Percentiles rank a stretch among this genome's conserved stretches.
Conservation (phyloP, 2,888 invertebrate species). For the Rhamnusium bicolor region DNA sequence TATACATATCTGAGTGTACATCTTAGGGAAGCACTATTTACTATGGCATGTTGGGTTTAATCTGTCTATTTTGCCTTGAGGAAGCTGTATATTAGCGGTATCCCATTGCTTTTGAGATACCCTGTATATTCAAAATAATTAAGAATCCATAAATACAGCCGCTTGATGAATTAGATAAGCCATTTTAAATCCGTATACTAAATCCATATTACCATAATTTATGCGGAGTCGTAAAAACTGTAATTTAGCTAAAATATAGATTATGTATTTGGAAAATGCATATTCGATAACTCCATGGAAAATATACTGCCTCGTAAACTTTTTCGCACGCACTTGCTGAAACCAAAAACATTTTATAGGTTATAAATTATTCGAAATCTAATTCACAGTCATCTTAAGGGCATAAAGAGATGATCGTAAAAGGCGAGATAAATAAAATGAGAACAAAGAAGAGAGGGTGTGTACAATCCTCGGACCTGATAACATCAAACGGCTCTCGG, state of each 20-base stretch:
- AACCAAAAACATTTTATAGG: constrained; percentile 49
- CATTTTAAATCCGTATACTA: background rate
- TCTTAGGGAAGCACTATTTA: too few species aligned
- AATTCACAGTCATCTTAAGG: constrained; percentile 59
- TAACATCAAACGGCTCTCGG: constrained; percentile 63
- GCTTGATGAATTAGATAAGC: background rate
- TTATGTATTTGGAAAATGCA: constrained; percentile 21
- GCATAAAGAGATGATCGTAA: constrained; percentile 59
- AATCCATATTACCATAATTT: background rate
- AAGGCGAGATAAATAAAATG: constrained; percentile 59
- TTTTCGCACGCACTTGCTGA: constrained; percentile 16
- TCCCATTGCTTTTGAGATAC: too few species aligned
- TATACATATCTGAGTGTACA: too few species aligned
- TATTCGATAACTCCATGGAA: background rate
- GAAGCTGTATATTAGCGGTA: too few species aligned
- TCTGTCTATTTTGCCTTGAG: too few species aligned
- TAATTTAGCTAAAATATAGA: background rate
- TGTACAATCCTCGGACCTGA: constrained; percentile 63
- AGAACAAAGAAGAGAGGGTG: constrained; percentile 62
- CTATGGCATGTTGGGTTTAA: too few species aligned
- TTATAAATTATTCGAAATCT: constrained; percentile 58
- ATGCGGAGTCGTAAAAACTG: constrained; percentile 6
- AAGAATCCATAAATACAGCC: background rate
- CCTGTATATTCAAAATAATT: too few species aligned
- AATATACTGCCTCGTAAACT: constrained; percentile 1